Conservation (phyloP, 2,888 invertebrate genomes). For the Tiphia femorata region DNA sequence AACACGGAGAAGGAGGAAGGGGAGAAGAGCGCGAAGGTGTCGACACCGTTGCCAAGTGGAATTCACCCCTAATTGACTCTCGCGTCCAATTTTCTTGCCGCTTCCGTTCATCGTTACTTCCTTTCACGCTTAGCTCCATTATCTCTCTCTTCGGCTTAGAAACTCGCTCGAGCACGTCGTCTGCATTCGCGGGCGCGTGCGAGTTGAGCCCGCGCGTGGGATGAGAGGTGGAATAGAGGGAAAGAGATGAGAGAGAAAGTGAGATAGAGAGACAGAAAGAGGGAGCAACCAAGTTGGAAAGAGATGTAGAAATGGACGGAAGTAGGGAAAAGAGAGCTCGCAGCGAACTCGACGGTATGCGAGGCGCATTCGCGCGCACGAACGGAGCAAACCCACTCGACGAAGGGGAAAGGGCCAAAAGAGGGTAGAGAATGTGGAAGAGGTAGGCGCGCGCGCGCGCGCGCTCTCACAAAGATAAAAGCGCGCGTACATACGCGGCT, state of each 20-base stretch:
- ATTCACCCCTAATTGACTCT: conserved; percentile 16
- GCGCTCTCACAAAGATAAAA: too few species aligned
- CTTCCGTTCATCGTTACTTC: not conserved
- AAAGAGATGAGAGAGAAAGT: not conserved
- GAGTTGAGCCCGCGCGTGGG: not conserved
- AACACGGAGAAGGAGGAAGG: too few species aligned
- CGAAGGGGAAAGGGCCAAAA: too few species aligned
- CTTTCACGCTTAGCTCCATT: not conserved
- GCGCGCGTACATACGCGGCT: too few species aligned
- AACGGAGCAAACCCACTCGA: too few species aligned
- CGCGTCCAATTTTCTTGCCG: conserved; percentile 5
- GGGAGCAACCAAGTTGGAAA: too few species aligned
- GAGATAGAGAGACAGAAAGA: not conserved
- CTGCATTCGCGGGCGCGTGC: not conserved
- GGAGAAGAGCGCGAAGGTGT: not conserved
- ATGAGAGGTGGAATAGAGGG: not conserved
- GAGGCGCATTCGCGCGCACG: too few species aligned
- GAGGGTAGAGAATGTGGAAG: too few species aligned
- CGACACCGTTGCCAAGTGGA: conserved; percentile 14
- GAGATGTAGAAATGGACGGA: too few species aligned
- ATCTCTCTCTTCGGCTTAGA: not conserved
- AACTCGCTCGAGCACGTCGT: not conserved
- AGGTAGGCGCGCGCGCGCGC: too few species aligned
- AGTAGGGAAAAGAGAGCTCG: too few species aligned
- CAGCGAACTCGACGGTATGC: too few species aligned